Conservation (phyloP, 2,797 vertebrate species). For the Nothura maculosa region DNA sequence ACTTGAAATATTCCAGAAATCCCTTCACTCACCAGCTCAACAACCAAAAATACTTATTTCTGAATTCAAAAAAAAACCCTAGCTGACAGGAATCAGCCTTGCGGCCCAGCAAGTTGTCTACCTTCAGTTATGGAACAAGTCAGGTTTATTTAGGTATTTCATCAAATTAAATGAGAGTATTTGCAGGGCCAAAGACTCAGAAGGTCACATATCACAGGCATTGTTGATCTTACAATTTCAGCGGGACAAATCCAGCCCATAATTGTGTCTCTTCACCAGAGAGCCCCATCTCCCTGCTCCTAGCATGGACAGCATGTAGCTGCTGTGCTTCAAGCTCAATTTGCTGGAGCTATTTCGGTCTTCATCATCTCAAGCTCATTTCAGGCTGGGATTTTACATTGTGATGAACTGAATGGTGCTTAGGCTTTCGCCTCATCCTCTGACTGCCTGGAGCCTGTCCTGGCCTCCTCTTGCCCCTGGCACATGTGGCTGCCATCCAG, state of each 20-base stretch:
- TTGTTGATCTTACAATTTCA: not conserved
- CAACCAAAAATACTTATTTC: not conserved
- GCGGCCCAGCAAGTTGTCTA: not conserved
- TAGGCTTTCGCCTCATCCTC: not conserved
- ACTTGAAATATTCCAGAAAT: not conserved
- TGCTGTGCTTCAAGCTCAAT: not conserved
- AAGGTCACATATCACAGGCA: not conserved
- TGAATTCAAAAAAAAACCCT: not conserved
- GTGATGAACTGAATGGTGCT: too few relatives aligned
- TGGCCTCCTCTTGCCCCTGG: not conserved
- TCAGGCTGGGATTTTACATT: not conserved
- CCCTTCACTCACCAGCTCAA: conserved; percentile 16
- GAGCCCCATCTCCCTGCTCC: not conserved
- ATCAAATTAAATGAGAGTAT: not conserved
- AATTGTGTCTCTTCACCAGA: not conserved
- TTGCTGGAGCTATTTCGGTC: not conserved
- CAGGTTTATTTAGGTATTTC: too few relatives aligned
- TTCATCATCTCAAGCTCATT: not conserved
- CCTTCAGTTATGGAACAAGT: not conserved
- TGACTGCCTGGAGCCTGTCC: not conserved
- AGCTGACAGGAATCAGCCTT: not conserved
- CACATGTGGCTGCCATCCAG: too few relatives aligned
- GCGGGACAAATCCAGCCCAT: not conserved
- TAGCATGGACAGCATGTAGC: too few relatives aligned
- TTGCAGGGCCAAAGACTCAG: not conserved